phyloP scores from a whole-genome alignment of 2,113 vertebrate genomes.

The Brienomyrus longianalis region DNA sequence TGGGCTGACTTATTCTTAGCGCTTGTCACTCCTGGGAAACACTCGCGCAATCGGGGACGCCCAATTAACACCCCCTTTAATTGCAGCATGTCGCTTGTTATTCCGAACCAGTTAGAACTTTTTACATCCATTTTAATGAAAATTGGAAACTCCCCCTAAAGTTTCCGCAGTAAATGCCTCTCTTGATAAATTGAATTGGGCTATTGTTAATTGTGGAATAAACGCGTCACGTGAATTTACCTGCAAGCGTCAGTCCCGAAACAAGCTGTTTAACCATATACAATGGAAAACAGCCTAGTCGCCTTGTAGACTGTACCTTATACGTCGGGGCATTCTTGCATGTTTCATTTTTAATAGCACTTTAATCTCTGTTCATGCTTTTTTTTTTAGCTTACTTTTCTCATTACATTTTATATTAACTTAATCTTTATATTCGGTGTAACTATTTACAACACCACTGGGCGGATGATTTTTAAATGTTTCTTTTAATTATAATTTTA shows the following conservation, averaged over 20 bases:
- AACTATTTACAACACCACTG: not conserved
- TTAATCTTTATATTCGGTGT: not conserved
- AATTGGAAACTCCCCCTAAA: not conserved
- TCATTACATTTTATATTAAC: not conserved
- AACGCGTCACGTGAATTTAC: not conserved
- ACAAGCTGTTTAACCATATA: not conserved
- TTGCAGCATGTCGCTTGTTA: not conserved
- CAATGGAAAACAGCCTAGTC: not conserved
- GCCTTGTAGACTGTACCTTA: not conserved
- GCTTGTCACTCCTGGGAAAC: conserved; percentile 15
- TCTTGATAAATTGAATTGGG: not conserved
- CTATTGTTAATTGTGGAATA: not conserved
- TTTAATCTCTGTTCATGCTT: not conserved
- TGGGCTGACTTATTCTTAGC: conserved; percentile 17
- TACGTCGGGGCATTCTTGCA: not conserved
- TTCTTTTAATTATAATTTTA: not conserved
- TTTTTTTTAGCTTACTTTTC: not conserved
- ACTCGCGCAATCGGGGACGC: not conserved
- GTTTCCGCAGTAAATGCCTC: not conserved
- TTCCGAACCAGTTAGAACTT: not conserved
- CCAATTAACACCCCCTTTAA: conserved; percentile 13
- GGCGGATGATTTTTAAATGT: not conserved
- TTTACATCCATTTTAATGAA: not conserved
- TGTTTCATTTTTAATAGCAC: not conserved
- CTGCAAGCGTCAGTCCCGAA: not conserved